phyloP scores from a whole-genome alignment of 2,888 invertebrate species.

The Anticlea derivata region DNA sequence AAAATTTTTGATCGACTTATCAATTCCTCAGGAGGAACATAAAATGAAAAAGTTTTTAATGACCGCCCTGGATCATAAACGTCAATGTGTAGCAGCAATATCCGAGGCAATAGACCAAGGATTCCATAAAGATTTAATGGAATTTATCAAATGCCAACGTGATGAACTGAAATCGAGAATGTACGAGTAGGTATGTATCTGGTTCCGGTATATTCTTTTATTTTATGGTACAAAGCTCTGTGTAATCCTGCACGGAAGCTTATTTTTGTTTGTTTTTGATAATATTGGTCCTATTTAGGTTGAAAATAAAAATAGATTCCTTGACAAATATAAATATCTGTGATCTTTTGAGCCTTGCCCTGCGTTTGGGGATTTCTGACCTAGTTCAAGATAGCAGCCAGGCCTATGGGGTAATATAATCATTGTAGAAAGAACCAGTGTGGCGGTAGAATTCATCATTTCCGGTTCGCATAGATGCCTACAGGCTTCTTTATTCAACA shows the following conservation, averaged over 20 bases:
- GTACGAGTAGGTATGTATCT: neutral
- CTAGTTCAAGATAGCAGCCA: too few relatives aligned
- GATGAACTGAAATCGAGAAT: neutral
- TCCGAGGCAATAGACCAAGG: constrained; percentile 51
- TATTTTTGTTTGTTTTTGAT: too few relatives aligned
- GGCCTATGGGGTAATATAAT: too few relatives aligned
- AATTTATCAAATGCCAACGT: constrained; percentile 4
- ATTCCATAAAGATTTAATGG: constrained; percentile 39
- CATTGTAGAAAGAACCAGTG: too few relatives aligned
- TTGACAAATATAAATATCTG: too few relatives aligned
- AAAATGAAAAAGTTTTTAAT: constrained; percentile 38
- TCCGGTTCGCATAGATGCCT: too few relatives aligned
- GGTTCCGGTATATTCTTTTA: neutral
- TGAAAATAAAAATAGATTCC: too few relatives aligned
- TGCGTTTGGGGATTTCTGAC: too few relatives aligned
- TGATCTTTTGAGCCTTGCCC: too few relatives aligned
- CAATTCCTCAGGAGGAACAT: constrained; percentile 11
- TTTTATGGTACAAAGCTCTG: neutral
- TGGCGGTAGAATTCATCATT: too few relatives aligned
- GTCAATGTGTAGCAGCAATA: constrained; percentile 29
- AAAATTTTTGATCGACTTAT: neutral
- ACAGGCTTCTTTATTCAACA: constrained; percentile 2
- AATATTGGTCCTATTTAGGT: too few relatives aligned
- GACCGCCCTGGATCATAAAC: constrained; percentile 32
- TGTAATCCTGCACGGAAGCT: neutral